Base-by-base conservation (phyloP, 2,888 invertebrate species). In the Lasiommata megera region DNA sequence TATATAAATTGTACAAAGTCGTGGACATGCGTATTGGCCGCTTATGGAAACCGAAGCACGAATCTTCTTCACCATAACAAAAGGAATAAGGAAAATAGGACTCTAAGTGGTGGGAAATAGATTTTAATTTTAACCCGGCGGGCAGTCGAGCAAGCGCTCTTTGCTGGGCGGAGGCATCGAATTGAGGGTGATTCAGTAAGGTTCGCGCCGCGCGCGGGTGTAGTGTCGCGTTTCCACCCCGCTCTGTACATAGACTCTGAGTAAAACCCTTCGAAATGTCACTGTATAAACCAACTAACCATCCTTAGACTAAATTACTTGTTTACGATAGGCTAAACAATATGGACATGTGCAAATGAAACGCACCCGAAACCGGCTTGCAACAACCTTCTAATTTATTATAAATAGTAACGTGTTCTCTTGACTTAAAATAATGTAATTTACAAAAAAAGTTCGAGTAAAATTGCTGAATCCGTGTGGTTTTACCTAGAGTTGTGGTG, bases 11-110 rank as follows among this genome's bases (percentile, higher is more conserved):
- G 82, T 82, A 87, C 82, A 77, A 72, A 76, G 77, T 80, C 81
- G 82, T 89, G 89, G 89, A 88, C 90, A 90, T 90, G 90, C 90
- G 90, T 90, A 89, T 84, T 90, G 86, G 88, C 81, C 81, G 79
- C 84, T 79, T 82, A 77, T 82, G 80, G 82, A 82, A 80, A 83
- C 77, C 79, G 80, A 85, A 84, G 82, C 79, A 83, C 84, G 83
- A 85, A 84, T 84, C 82, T 86, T 82, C 84, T 84, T 83, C 77
- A 82, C 80, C 80, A 80, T 78, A 75, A 74, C 58, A 53, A 55
- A 46, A 54, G 43, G 43, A 47, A 52, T 72, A 67, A 65, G 58
- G 70, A 48, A 80, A 76, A 72, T 68, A 76, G 60, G 61, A 67
- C 79, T 74, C 69, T 84, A 74, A 61, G 9, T 0, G 34, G 7